Evolutionary conservation across 23 tunicate species (phyloP), one percentile per base, ranked within the genome.

Genomic region (Halocynthia roretzi): DNA sequence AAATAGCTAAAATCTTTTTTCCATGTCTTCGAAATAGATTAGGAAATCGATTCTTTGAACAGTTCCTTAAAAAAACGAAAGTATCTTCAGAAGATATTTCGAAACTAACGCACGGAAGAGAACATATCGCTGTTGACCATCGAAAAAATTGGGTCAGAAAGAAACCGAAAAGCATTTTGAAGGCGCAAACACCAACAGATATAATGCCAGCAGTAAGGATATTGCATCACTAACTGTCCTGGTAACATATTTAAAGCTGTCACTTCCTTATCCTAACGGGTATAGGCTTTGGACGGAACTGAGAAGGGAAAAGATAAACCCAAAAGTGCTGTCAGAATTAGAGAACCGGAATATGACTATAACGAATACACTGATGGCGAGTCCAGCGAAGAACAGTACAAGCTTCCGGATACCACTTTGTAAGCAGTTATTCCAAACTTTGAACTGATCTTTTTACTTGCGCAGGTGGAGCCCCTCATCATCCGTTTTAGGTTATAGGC

Each of bases 271-370:
- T 31, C 1, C 4, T 31, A 31, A 31, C 44, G 2, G 4, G 4
- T 15, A 60, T 15, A 15, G n/a, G 4, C 18, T 60, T 60, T 60
- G n/a, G 17, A 60, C 18, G 64, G 18, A 60, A 60, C 67, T 54
- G 71, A 55, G 57, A 82, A 82, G 15, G 54, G 18, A 40, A 77
- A 75, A 0, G 86, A 57, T 7, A 88, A 88, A 77, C 70, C 77
- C 7, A 84, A 81, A 69, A 65, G 76, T n/a, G 72, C 84, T 20
- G 96, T 89, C 31, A 82, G 96, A 74, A 89, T 89, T 2, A 75
- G 85, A 8, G 96, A 89, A 19, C 96, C 96, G 4, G 96, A 84
- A 60, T 89, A 74, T 56, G 96, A 89, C 22, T 84, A 80, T 60
- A 87, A 89, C 48, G 85, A 81, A 56, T 89, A 83, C 56, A 81